A percentile compares a stretch with the other conserved stretches of the same genome.
Evolutionary conservation across 2,113 vertebrate species (phyloP).

Genomic region (Scophthalmus maximus): DNA sequence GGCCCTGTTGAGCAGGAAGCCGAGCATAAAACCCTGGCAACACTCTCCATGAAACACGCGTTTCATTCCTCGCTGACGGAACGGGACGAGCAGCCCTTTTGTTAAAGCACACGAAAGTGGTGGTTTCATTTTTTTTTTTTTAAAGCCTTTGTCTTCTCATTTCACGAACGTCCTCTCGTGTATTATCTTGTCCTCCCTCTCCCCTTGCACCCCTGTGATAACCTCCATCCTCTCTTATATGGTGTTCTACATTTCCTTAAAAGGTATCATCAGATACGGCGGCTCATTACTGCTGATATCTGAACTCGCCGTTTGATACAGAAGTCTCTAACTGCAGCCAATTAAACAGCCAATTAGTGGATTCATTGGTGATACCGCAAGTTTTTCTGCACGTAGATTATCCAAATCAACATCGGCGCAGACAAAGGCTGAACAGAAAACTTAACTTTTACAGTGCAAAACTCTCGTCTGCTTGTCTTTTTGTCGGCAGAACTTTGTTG

Average conservation of each 20-base stretch:
- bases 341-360: constrained; percentile 68
- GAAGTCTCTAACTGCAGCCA: constrained; percentile 52
- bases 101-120: constrained; percentile 14
- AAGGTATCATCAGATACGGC: constrained; percentile 24
- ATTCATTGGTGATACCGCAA: constrained; percentile 39
- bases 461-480: constrained; percentile 15
- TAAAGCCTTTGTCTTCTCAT: neutral
- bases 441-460: constrained; percentile 25
- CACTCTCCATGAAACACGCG: constrained; percentile 30
- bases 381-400: constrained; percentile 32
- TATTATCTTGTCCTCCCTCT: constrained; percentile 10
- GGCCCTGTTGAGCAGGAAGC: constrained; percentile 16
- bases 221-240: constrained; percentile 19
- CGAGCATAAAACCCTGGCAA: constrained; percentile 24
- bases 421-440: constrained; percentile 45
- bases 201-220: neutral
- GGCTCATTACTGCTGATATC: constrained; percentile 59
- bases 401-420: constrained; percentile 38
- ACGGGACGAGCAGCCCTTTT: constrained; percentile 1
- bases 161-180: neutral
- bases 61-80: constrained; percentile 8
- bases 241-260: constrained; percentile 7
- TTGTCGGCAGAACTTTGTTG: constrained; percentile 45
- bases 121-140: constrained; percentile 22
- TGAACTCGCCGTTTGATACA: constrained; percentile 51